These are phyloP conservation scores for Hormaphis cornu DNA, from an alignment of 1,140 invertebrate genomes.

Conservation along the genomic window DNA sequence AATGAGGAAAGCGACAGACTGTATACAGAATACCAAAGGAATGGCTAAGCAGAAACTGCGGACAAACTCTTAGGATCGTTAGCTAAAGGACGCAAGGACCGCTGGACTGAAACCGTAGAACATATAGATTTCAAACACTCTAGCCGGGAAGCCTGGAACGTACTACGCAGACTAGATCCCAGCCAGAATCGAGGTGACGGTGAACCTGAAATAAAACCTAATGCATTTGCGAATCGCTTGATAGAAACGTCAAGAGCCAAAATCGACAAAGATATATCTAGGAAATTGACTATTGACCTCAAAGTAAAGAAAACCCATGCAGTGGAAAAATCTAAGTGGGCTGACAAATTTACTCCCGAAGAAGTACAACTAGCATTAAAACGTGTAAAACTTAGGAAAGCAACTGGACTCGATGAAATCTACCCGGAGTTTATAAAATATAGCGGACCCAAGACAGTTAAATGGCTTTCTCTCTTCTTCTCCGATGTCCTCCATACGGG, in stretches of 20 bases:
- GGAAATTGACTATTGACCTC: not conserved
- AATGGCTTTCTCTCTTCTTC: not conserved
- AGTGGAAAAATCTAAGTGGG: conserved; percentile 5
- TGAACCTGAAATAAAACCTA: not conserved
- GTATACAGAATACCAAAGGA: not conserved
- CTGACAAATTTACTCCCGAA: not conserved
- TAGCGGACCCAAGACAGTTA: conserved; percentile 2
- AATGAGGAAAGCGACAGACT: not conserved
- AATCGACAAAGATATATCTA: not conserved
- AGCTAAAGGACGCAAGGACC: not conserved
- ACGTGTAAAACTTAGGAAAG: conserved; percentile 15
- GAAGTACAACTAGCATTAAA: conserved; percentile 13
- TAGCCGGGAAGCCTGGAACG: conserved; percentile 10
- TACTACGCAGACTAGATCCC: not conserved
- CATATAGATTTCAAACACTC: conserved; percentile 6
- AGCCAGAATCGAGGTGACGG: not conserved
- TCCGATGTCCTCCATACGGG: not conserved
- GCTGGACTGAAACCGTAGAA: not conserved
- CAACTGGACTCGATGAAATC: conserved; percentile 24
- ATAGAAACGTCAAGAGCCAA: not conserved
- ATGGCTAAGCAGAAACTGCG: not conserved
- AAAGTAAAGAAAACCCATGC: not conserved
- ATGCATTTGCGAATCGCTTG: conserved; percentile 16
- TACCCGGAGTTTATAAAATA: conserved; percentile 18
- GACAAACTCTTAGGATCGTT: not conserved